Evolutionary conservation across 2,888 invertebrate species (phyloP).

Genomic region (Tipula helvola): DNA sequence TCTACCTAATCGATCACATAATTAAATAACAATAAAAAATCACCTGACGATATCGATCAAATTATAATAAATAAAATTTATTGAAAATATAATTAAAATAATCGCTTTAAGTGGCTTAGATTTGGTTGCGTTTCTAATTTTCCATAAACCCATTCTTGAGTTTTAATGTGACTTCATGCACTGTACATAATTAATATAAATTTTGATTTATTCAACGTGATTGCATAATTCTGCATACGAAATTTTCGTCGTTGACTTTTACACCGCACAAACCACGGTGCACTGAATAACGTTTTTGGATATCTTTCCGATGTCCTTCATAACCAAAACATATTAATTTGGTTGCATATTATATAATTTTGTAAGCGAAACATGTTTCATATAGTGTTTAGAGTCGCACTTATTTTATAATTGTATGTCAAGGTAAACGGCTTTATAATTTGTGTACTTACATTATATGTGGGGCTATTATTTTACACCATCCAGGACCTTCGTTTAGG

Average conservation of each 20-base stretch:
- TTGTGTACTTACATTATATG: conserved; percentile 49
- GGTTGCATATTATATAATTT: not conserved
- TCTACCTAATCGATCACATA: not conserved
- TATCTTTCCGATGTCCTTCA: not conserved
- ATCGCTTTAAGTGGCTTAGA: not conserved
- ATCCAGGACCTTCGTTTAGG: conserved; percentile 59
- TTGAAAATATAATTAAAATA: not conserved
- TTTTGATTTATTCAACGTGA: not conserved
- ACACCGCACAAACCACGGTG: not conserved
- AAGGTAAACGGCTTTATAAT: not conserved
- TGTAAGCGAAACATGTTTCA: no score
- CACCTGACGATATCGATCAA: not conserved
- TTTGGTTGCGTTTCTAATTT: not conserved
- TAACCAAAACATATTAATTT: not conserved
- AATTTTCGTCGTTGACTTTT: not conserved
- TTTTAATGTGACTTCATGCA: not conserved
- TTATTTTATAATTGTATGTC: not conserved
- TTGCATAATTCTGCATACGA: not conserved
- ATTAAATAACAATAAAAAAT: not conserved
- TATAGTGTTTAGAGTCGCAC: no score
- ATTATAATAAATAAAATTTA: not conserved
- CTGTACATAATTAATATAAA: not conserved
- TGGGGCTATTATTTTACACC: conserved; percentile 48
- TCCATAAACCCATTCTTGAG: not conserved
- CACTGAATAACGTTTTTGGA: not conserved